Base-by-base conservation (phyloP, 1,140 invertebrate species). In the Cryptotermes secundus region DNA sequence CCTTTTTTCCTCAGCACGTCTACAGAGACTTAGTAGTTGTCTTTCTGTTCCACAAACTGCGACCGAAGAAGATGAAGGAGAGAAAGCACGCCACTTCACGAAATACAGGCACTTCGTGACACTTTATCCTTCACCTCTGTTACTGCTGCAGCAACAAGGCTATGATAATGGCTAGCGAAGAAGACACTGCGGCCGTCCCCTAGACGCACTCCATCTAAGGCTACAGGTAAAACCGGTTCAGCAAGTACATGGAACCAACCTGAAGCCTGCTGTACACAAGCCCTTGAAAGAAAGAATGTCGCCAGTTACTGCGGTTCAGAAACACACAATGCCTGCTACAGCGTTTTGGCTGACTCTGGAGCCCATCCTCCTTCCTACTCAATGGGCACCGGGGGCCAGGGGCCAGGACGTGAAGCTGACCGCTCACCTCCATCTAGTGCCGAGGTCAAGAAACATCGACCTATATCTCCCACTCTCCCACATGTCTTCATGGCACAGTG, bases 111-210 rank as follows among this genome's bases (percentile, higher is more conserved):
- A 14, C 59, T 72, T 72, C 59, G 59, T 72, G 59, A 72, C 59
- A 72, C 1, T 72, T 72, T n/a, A 72, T 72, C 59, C 59, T 72
- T 72, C 59, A 72, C 59, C 59, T 72, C 59, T 72, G 26, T n/a
- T 72, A 1, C 59, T 72, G 59, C n/a, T 72, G 59, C 59, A 12
- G 26, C 59, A 31, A 26, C 26, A 31, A 31, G 59, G 19, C 19
- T 59, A 59, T 59, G 53, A 59, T 59, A 59, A 59, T 59, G 53
- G 24, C 38, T 4, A 72, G n/a, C 2, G n/a, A 72, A 16, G 31
- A 31, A 31, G 59, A 72, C 6, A 72, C 14, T 72, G 59, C 14
- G 59, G 6, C n/a, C 59, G 26, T 72, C 14, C 59, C n/a, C 59
- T n/a, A 6, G 7, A 6, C 59, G 12, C 16, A 26, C 59, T 26